Base-by-base conservation (phyloP, 2,888 invertebrate species). In the Aleiodes testaceus region DNA sequence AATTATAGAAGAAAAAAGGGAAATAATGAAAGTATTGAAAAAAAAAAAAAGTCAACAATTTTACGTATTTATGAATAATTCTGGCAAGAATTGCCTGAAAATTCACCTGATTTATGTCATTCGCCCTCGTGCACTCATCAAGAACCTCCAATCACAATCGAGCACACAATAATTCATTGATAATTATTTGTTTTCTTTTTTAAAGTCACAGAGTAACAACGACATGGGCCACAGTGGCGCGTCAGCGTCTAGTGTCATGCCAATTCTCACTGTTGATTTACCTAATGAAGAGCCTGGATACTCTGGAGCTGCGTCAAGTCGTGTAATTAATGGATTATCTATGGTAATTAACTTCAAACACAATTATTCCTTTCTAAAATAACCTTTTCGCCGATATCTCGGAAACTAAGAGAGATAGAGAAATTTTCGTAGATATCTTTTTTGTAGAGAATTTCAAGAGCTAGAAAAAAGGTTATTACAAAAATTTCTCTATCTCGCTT, bases 181-280 rank as follows among this genome's bases (percentile, higher is more conserved):
- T 47, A 5, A 16, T 63, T 45, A 20, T 59, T 26, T 75, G 0
- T 61, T 73, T 78, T 75, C 70, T 66, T 72, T 74, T 76, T 5
- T 5, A 26, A 26, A 79, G 66, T 76, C 79, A 52, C 81, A 79
- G 71, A 50, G 74, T 72, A 78, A 75, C 68, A 78, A 63, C 66
- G 79, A 80, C 63, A 69, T 53, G 42, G 63, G 22, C 53, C 72
- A 63, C 30, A 20, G 47, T 61, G 75, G 76, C 74, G 16, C 78
- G 22, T 75, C 79, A 3, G 65, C 66, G 12, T 77, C 74, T 5
- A 76, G 68, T 7, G 77, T 76, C 59, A 66, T 82, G 73, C 78
- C 80, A 59, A 69, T 78, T 0, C 72, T 81, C 61, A 81, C 79
- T 3, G 80, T 81, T 26, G 76, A 80, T 59, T 66, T 81, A 59